These are phyloP conservation scores for Eriosoma lanigerum DNA, from an alignment of 1,140 invertebrate species.

Conservation along the genomic window DNA sequence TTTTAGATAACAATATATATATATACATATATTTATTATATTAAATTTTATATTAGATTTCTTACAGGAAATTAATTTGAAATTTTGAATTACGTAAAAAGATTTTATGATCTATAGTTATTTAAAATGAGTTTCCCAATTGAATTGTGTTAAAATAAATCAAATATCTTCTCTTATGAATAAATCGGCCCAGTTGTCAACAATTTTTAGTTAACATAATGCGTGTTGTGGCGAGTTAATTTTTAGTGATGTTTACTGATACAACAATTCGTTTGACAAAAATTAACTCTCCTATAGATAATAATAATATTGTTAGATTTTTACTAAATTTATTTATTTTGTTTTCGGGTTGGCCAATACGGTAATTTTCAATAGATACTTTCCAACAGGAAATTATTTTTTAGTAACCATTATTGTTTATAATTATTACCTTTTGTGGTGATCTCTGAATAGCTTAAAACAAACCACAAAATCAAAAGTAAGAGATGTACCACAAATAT, in stretches of 20 bases:
- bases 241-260: no score
- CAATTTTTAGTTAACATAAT: not conserved
- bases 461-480: not conserved
- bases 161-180: no score
- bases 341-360: not conserved
- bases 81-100: not conserved
- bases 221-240: no score
- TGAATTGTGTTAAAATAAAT: not conserved
- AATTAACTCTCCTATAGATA: no score
- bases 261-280: no score
- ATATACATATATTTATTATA: not conserved
- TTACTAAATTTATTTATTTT: conserved; percentile 10
- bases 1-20: not conserved
- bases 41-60: not conserved
- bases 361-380: conserved; percentile 7
- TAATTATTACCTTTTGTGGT: not conserved
- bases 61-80: not conserved
- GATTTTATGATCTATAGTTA: no score
- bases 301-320: conserved; percentile 7
- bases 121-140: not conserved
- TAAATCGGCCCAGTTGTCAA: not conserved
- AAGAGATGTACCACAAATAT: no score
- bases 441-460: not conserved
- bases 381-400: conserved; percentile 16
- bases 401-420: not conserved